Evolutionary conservation across 2,888 invertebrate genomes (phyloP), one percentile per base, ranked within the genome.

Genomic region (Muscina levida): DNA sequence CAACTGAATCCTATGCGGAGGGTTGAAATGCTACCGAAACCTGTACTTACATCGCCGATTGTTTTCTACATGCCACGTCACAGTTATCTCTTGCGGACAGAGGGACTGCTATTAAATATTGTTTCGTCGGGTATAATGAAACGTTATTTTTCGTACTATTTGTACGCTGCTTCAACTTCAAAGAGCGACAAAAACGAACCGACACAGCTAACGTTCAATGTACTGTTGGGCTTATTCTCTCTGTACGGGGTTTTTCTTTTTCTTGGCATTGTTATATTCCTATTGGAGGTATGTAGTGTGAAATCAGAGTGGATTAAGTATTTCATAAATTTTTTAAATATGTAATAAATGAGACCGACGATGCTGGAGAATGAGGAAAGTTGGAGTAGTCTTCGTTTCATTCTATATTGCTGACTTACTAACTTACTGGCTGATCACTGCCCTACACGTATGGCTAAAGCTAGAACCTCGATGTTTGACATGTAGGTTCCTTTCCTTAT

Each of bases 21-120:
- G 11, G 81, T 86, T 2, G 76, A 78, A 0, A 17, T 85, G 5
- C 82, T 89, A 8, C 84, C 84, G 0, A 57, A 84, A 39, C 78
- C 83, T 0, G 39, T 89, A 13, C 10, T 88, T 1, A 86, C 84
- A 0, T 84, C 85, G 0, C 88, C 86, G 0, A 39, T 89, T 1
- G 85, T 88, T 0, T 70, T 89, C 68, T 89, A 87, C 66, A 86
- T 89, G 86, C 86, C 86, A 0, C 84, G 82, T 2, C 85, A 89
- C 31, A 88, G 87, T 2, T 89, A 86, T 56, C 65, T 89, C 0
- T 77, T 81, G 0, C 81, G 79, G 8, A 42, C 87, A 5, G 84
- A 88, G 39, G 77, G 75, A 0, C 76, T 88, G 8, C 77, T 89
- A 10, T 62, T 88, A 22, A 76, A 79, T 13, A 86, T 88, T 71